Base-by-base conservation (phyloP, 2,113 vertebrate genomes). In the Pituophis catenifer region DNA sequence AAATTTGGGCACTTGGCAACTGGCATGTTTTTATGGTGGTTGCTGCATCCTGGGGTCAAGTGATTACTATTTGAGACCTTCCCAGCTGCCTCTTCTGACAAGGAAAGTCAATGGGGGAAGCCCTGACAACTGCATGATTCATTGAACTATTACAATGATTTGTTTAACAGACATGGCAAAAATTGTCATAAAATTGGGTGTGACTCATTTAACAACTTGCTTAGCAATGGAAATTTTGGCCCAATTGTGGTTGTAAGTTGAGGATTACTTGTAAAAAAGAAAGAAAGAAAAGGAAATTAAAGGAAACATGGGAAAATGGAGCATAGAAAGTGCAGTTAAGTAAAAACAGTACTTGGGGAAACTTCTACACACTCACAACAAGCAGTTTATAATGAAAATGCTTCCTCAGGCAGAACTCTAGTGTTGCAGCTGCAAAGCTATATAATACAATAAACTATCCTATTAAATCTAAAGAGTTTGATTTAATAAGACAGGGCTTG, bases 301-400 rank as follows among this genome's bases (percentile, higher is more conserved):
- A 90, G 89, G 54, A 62, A 62, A 38, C 21, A 15, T 13, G 38
- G 11, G 52, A 29, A 29, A n/a, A 10, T 29, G 12, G 48, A 54
- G 11, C 44, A 19, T 26, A 52, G 94, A 91, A 94, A 88, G 44
- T 90, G 92, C 59, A 94, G 91, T 96, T 93, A 97, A 98, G 96
- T 96, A 96, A 97, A 97, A 97, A 94, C 94, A 89, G 89, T 96
- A 96, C 94, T 97, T 97, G 95, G 96, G 94, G 94, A 95, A 98
- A 98, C 96, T 96, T 98, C 86, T 94, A 97, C 97, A 95, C 94
- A 95, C 95, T 94, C 97, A 94, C 97, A 98, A 97, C 96, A 94
- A 95, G 94, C 95, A 96, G 95, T 96, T 96, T 97, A 94, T 97
- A 98, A 98, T 98, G 97, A 98, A 97, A 98, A 97, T 96, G 94